Evolutionary conservation across 2,888 invertebrate species (phyloP), one percentile per base, ranked within the genome.

Genomic region (Lithophane socia): DNA sequence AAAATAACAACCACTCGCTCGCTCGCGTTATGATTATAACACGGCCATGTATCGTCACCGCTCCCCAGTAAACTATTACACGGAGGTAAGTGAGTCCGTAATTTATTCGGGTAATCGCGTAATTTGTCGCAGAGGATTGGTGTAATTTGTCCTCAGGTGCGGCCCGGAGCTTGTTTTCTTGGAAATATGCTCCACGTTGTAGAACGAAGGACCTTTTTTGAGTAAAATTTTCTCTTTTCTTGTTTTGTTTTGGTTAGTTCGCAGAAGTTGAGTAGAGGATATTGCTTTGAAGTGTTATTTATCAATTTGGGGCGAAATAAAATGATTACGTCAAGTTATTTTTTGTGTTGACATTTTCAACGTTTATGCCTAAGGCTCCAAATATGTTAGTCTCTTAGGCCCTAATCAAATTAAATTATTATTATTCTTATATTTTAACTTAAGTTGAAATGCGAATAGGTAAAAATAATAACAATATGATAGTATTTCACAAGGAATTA

Each of bases 91-190:
- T 88, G 92, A 92, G 90, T 92, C 91, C 85, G 94, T 94, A 93
- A 94, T 94, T 94, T 94, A 93, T 94, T 93, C 92, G 90, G 92
- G 93, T 94, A 94, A 94, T 94, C 93, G 93, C 77, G 93, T 93
- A 92, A 94, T 94, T 93, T 94, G 94, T 94, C 93, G 92, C 90
- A 80, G 86, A 85, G 92, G 91, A 93, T 94, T 92, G 93, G 88
- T 89, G 89, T 91, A 90, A 94, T 94, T 92, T 92, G 91, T 94
- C 90, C 90, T 82, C 92, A 93, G 94, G 93, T 94, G 92, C 88
- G 89, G 86, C 84, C 75, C 77, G 83, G 75, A 83, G 66, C 74
- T 88, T 90, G 92, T 90, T 90, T 91, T 90, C 89, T 84, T 75
- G 74, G 80, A 81, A 87, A 85, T 88, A 84, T 80, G 75, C 68